phyloP scores from a whole-genome alignment of 2,888 invertebrate genomes.

The Ischnus inquisitorius region DNA sequence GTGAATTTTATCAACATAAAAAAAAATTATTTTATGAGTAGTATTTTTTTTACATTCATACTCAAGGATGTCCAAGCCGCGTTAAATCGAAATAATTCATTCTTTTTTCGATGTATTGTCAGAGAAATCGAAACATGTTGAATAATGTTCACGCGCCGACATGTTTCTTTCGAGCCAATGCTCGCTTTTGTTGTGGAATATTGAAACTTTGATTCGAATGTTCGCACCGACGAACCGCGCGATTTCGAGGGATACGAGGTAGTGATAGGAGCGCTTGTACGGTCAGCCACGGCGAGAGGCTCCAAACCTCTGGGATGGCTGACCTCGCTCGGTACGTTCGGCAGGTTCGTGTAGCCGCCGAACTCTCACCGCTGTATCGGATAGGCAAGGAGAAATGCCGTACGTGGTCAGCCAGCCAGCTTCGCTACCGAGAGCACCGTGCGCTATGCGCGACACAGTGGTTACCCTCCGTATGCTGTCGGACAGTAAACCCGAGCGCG shows the following conservation, averaged over 20 bases:
- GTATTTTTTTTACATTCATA: too few relatives aligned
- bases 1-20: too few relatives aligned
- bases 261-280: slow-evolving; percentile 49
- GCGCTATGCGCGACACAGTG: slow-evolving; percentile 54
- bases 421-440: slow-evolving; percentile 5
- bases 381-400: slow-evolving; percentile 53
- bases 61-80: too few relatives aligned
- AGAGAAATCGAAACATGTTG: too few relatives aligned
- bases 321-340: slow-evolving; percentile 54
- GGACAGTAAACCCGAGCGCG: slow-evolving; percentile 33
- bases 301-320: slow-evolving; percentile 51
- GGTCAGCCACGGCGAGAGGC: slow-evolving; percentile 64
- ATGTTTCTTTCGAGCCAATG: background rate
- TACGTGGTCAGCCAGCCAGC: slow-evolving; percentile 61
- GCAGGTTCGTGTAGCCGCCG: slow-evolving; percentile 35
- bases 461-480: slow-evolving; percentile 62
- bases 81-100: too few relatives aligned
- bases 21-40: too few relatives aligned
- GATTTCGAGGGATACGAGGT: background rate
- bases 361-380: slow-evolving; percentile 33
- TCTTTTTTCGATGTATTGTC: too few relatives aligned
- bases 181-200: background rate
- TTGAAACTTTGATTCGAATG: background rate
- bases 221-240: background rate
- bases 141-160: background rate